Base-by-base conservation (phyloP, 2,888 invertebrate species). In the Melieria crassipennis region DNA sequence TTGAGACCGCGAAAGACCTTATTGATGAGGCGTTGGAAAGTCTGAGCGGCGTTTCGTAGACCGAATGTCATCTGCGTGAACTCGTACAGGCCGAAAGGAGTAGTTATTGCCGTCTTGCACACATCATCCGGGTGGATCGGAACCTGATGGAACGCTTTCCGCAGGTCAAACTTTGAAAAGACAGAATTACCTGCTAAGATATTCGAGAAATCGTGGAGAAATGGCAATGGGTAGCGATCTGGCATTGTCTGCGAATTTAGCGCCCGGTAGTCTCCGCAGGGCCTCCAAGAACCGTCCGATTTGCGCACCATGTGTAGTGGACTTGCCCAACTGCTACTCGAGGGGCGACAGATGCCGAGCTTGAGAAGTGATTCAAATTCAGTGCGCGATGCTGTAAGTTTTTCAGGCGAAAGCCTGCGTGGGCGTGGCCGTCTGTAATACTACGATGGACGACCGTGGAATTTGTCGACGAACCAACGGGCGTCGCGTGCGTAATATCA, bases 251-350 rank as follows among this genome's bases (percentile, higher is more conserved):
- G 16, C 1, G 73, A 52, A 43, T 70, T 74, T 4, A 72, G 58
- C 3, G 68, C 16, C 5, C 72, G 68, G 13, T 74, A 67, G 48
- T 72, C 68, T 0, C 82, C 80, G 48, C 71, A 71, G 45, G 70
- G 70, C n/a, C 70, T 42, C 70, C 73, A 73, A 13, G 73, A 65
- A 7, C 66, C 75, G 47, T 68, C 56, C 7, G 64, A 63, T 69
- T 75, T 82, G 72, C 5, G 3, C 30, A 78, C 81, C 73, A 84
- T 65, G 68, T 83, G 81, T 1, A 88, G 77, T 3, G 84, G 87
- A 62, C 82, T 84, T 0, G 85, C 58, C 67, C 62, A n/a, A 62
- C 60, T 42, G 63, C 66, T 65, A 42, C 13, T 16, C 13, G 58
- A 47, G 58, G 67, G 48, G 16, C 57, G 57, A 57, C 58, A 58